phyloP scores from a whole-genome alignment of 2,888 invertebrate genomes.

The Melangyna quadrimaculata region DNA sequence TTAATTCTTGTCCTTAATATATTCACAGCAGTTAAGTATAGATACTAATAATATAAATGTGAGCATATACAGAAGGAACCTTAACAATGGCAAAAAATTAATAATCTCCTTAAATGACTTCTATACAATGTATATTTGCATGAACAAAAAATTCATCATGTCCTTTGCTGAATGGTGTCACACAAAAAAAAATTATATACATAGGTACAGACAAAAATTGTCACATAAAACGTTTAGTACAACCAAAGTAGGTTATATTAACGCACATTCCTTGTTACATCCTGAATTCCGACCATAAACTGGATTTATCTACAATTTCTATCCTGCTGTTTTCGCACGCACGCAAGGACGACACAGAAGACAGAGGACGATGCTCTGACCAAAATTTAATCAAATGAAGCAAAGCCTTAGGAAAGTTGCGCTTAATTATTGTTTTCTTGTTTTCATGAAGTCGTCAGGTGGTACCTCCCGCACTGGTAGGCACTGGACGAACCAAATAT shows the following conservation, averaged over 20 bases:
- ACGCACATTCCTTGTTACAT: slow-evolving; percentile 8
- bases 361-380: not conserved
- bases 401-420: slow-evolving; percentile 29
- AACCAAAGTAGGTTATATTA: not conserved
- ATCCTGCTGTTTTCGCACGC: not conserved
- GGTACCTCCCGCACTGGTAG: too few species aligned
- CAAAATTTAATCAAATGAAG: slow-evolving; percentile 56
- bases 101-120: slow-evolving; percentile 16
- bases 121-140: not conserved
- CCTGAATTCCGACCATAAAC: not conserved
- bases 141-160: slow-evolving; percentile 16
- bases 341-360: not conserved
- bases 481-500: not conserved
- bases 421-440: slow-evolving; percentile 49
- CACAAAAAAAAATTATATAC: not conserved
- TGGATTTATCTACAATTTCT: slow-evolving; percentile 7
- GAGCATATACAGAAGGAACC: not conserved
- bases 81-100: not conserved
- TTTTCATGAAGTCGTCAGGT: slow-evolving; percentile 25
- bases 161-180: not conserved
- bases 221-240: slow-evolving; percentile 27
- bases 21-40: not conserved
- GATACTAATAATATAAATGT: not conserved
- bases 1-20: not conserved
- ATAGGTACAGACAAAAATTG: slow-evolving; percentile 21